Evolutionary conservation across 2,888 invertebrate genomes (phyloP), one percentile per base, ranked within the genome.

Genomic region (Bombylius major): DNA sequence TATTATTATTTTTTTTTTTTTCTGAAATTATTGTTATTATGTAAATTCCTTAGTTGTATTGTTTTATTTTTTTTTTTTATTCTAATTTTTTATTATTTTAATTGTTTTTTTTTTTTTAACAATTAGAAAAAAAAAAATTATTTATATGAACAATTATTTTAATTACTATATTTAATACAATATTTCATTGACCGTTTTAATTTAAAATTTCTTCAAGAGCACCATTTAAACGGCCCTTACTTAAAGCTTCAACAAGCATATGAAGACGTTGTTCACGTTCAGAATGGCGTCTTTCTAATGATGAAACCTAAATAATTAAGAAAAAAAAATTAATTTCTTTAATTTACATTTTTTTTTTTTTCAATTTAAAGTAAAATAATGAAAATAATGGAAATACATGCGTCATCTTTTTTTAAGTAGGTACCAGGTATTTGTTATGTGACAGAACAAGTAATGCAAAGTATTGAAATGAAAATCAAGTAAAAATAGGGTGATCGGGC

Each of bases 241-340:
- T 73, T n/a, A 74, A 63, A 33, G 73, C 74, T 58, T 74, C 74
- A 33, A 74, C 73, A 39, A 74, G 65, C 68, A 74, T 68, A 55
- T 74, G 74, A 50, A 74, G 63, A 11, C 74, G 70, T 58, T 75
- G 71, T 65, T 75, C 74, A 36, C 74, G 72, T 65, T 75, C 74
- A 50, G 72, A 69, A 57, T 75, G 74, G 4, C 74, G 69, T 9
- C 72, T 67, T 62, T 75, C 74, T 59, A 75, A 62, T 42, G 73
- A 68, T 61, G 74, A 69, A 53, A 75, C 74, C 74, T 75, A 55
- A 47, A 34, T 55, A 34, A 23, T 23, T 23, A 42, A 36, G 9
- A 42, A 36, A 9, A 12, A 23, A 23, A 23, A 23, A 23, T 23
- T 1, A 23, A 23, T 2, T 23, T 23, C 3, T 23, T 23, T 23